phyloP scores from a whole-genome alignment of 1,140 invertebrate genomes.

The Drosophila repletoides region DNA sequence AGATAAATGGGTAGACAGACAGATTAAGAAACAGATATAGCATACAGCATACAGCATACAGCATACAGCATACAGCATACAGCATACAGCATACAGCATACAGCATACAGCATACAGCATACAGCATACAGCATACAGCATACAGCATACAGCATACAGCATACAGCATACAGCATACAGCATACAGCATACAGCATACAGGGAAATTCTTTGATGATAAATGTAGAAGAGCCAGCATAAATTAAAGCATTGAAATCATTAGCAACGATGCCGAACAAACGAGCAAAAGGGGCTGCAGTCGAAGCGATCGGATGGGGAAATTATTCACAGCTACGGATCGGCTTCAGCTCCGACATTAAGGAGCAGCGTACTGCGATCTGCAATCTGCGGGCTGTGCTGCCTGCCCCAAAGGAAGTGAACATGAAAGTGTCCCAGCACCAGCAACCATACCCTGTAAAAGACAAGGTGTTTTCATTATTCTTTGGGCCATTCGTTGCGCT shows the following conservation, averaged over 20 bases:
- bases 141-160: conserved; percentile 3
- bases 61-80: conserved; percentile 2
- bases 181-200: conserved; percentile 39
- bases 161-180: conserved; percentile 3
- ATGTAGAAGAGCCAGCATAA: conserved; percentile 58
- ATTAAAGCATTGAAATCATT: conserved; percentile 76
- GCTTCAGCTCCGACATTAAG: conserved; percentile 42
- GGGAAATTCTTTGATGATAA: conserved; percentile 73
- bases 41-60: conserved; percentile 2
- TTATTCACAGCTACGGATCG: conserved; percentile 78
- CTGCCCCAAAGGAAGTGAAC: conserved; percentile 34
- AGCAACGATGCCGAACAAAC: conserved; percentile 79
- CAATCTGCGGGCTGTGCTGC: background rate
- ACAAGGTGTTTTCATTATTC: conserved; percentile 52
- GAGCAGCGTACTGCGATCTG: background rate
- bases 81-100: conserved; percentile 25
- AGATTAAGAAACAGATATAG: conserved; percentile 27
- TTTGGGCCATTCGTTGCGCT: conserved; percentile 55
- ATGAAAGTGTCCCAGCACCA: conserved; percentile 36
- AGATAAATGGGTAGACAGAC: conserved; percentile 29
- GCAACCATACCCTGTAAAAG: too few relatives aligned
- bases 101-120: conserved; percentile 31
- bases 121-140: conserved; percentile 22
- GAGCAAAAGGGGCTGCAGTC: conserved; percentile 38
- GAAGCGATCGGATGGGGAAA: conserved; percentile 68